Percentiles rank a stretch among this genome's conserved stretches.
These are phyloP conservation scores for Corapipo altera DNA, from an alignment of 2,113 vertebrate species.

Conservation along the genomic window DNA sequence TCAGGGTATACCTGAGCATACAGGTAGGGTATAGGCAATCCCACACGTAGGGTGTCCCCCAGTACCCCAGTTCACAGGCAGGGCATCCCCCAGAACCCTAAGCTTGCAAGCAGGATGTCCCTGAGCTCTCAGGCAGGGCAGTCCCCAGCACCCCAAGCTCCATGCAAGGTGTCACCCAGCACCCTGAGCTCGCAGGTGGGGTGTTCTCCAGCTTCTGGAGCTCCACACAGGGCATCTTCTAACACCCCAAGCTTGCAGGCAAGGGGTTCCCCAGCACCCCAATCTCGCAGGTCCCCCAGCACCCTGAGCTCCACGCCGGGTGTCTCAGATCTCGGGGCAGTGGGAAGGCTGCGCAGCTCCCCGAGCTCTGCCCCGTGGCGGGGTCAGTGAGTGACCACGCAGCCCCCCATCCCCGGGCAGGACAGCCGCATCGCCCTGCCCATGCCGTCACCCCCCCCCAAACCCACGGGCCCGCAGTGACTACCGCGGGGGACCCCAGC, in stretches of 20 bases:
- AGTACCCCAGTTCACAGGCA: background rate
- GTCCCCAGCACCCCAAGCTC: background rate
- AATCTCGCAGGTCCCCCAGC: background rate
- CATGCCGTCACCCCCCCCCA: background rate
- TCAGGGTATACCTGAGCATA: background rate
- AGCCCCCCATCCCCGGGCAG: background rate
- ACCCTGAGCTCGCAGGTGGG: background rate
- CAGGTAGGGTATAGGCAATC: background rate
- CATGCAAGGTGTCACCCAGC: background rate
- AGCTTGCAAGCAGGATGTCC: background rate
- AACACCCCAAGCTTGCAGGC: background rate
- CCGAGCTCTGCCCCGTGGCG: background rate
- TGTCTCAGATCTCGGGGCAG: background rate
- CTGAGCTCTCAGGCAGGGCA: background rate
- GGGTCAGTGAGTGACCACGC: fast-evolving
- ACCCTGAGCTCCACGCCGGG: background rate
- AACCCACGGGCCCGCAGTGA: background rate
- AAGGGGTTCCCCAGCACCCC: background rate
- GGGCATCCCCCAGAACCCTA: background rate
- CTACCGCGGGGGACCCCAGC: fast-evolving
- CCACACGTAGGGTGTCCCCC: background rate
- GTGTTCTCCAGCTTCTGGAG: background rate
- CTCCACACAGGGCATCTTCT: background rate
- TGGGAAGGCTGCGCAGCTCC: background rate
- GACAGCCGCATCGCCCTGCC: background rate